These are phyloP conservation scores for Anthonomus grandis DNA, from an alignment of 1,140 invertebrate species.

Conservation along the genomic window DNA sequence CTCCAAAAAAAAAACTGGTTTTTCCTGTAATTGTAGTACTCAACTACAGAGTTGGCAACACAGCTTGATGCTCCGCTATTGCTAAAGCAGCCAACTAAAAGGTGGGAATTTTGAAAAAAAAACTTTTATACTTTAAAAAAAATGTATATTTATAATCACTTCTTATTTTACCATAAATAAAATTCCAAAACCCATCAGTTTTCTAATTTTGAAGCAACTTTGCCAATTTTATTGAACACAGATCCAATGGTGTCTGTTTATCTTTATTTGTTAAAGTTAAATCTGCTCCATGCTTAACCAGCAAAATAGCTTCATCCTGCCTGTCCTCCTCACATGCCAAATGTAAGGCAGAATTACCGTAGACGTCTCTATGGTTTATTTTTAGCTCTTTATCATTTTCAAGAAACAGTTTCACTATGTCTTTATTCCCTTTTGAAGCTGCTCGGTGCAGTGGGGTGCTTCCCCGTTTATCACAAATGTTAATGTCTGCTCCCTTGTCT, in stretches of 20 bases:
- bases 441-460: slow-evolving; percentile 84
- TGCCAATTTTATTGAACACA: slow-evolving; percentile 50
- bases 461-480: slow-evolving; percentile 68
- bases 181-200: no score
- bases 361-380: slow-evolving; percentile 57
- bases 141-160: no score
- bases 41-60: no score
- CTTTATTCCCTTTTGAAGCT: slow-evolving; percentile 72
- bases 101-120: no score
- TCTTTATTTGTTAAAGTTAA: slow-evolving; percentile 66
- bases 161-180: no score
- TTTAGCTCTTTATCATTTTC: slow-evolving; percentile 50
- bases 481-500: slow-evolving; percentile 69
- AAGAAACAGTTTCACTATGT: slow-evolving; percentile 69
- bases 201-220: slow-evolving; percentile 31
- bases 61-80: no score
- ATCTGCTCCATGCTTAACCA: slow-evolving; percentile 66
- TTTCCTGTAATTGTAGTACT: no score
- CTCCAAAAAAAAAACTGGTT: no score
- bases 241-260: slow-evolving; percentile 66
- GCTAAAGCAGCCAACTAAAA: no score
- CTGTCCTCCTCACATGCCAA: slow-evolving; percentile 82
- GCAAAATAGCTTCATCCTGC: slow-evolving; percentile 62
- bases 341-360: slow-evolving; percentile 74
- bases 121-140: no score